Conservation (phyloP, 2,797 vertebrate species). For the Chanos chanos region DNA sequence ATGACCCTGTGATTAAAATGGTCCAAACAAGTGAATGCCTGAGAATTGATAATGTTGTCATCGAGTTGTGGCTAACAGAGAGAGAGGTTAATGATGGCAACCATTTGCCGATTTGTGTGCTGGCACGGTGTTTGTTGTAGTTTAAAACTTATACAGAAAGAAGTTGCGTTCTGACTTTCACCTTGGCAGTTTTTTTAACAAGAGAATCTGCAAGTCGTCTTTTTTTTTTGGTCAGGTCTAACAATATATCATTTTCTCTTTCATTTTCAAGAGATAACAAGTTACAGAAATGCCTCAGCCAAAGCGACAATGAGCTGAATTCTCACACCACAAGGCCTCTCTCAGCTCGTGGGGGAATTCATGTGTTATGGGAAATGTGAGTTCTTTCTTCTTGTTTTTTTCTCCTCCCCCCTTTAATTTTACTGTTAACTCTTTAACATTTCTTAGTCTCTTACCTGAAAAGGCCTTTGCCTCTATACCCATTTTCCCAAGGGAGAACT, state of each 20-base stretch:
- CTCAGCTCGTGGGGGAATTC: constrained; percentile 59
- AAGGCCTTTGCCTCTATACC: no score
- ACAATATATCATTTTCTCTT: constrained; percentile 43
- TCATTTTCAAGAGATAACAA: constrained; percentile 45
- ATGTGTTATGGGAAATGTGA: constrained; percentile 65
- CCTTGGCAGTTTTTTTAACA: neutral
- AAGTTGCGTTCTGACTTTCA: neutral
- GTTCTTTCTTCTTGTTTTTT: constrained; percentile 65
- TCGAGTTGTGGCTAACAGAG: no score
- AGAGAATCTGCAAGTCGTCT: constrained; percentile 9
- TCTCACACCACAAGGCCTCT: constrained; percentile 49
- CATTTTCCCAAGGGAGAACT: constrained; percentile 55
- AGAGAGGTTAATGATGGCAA: no score
- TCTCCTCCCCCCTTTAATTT: no score
- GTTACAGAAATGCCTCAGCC: constrained; percentile 46
- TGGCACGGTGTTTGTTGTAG: no score
- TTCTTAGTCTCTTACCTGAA: constrained; percentile 40
- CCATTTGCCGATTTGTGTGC: no score
- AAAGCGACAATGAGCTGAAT: constrained; percentile 40
- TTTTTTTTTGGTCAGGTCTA: constrained; percentile 30
- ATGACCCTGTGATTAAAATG: no score
- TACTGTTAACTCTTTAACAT: constrained; percentile 56
- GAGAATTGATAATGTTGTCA: no score
- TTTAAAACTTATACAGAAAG: no score
- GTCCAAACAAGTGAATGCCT: no score